Evolutionary conservation across 2,113 vertebrate genomes (phyloP).

Genomic region (Callithrix jacchus): DNA sequence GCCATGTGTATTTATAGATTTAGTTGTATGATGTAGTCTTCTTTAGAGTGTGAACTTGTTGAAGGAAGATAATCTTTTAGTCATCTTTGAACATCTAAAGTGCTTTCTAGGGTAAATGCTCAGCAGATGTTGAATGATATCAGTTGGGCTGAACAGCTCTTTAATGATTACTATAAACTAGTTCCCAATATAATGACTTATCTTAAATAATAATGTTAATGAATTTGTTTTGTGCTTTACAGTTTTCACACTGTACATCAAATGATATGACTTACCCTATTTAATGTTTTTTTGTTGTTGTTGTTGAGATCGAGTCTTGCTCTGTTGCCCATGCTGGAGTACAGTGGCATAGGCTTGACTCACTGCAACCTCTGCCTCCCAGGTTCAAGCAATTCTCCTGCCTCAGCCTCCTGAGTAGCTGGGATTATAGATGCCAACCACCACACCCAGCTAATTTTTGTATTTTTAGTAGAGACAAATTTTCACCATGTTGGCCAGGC

Average conservation of each 20-base stretch:
- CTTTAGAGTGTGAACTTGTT: neutral
- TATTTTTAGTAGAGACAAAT: too few species aligned
- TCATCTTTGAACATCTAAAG: neutral
- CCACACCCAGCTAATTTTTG: too few species aligned
- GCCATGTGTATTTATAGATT: neutral
- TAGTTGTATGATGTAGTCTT: neutral
- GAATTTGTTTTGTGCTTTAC: conserved; percentile 54
- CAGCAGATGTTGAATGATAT: neutral
- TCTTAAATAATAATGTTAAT: conserved; percentile 56
- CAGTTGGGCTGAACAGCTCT: neutral
- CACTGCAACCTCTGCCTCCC: too few species aligned
- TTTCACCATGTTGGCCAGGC: too few species aligned
- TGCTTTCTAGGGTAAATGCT: neutral
- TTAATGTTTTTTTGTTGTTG: conserved; percentile 39
- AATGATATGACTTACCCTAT: conserved; percentile 47
- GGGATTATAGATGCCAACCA: too few species aligned
- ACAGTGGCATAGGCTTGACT: too few species aligned
- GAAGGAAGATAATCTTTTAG: neutral
- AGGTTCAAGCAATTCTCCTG: too few species aligned
- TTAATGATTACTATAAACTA: neutral
- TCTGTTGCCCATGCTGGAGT: too few species aligned
- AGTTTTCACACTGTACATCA: conserved; percentile 58
- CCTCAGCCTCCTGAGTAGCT: too few species aligned
- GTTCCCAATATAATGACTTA: neutral
- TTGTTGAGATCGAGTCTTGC: too few species aligned